Percentiles rank a stretch among this genome's conserved stretches.
These are phyloP conservation scores for Troglohyphantes excavatus DNA, from an alignment of 2,888 invertebrate genomes.

Conservation along the genomic window DNA sequence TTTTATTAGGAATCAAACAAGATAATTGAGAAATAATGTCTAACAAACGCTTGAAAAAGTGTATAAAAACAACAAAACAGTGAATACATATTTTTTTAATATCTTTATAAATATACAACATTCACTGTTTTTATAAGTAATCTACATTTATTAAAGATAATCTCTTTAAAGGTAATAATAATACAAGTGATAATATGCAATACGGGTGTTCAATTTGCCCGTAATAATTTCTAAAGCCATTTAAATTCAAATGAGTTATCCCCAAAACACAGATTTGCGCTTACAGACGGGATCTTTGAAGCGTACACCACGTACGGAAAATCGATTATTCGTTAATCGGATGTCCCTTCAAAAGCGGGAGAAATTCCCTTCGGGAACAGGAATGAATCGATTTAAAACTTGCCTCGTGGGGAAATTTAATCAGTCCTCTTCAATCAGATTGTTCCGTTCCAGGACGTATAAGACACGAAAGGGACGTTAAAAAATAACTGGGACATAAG, in stretches of 20 bases:
- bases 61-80: no score
- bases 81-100: no score
- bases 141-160: no score
- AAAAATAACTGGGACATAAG: no score
- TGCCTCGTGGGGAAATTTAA: not conserved
- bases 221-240: not conserved
- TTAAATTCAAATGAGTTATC: conserved; percentile 5
- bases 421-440: not conserved
- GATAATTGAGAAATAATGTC: no score
- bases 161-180: no score
- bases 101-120: no score
- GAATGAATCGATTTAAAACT: not conserved
- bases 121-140: no score
- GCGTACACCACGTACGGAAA: not conserved
- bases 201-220: not conserved
- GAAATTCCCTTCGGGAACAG: not conserved
- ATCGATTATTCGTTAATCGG: not conserved
- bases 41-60: no score
- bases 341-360: no score
- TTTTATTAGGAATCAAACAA: no score
- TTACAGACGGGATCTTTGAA: not conserved
- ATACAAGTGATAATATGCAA: not conserved
- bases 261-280: not conserved
- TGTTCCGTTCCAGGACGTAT: not conserved
- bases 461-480: not conserved